Evolutionary conservation across 2,797 vertebrate genomes (phyloP).

Genomic region (Poecilia wingei): DNA sequence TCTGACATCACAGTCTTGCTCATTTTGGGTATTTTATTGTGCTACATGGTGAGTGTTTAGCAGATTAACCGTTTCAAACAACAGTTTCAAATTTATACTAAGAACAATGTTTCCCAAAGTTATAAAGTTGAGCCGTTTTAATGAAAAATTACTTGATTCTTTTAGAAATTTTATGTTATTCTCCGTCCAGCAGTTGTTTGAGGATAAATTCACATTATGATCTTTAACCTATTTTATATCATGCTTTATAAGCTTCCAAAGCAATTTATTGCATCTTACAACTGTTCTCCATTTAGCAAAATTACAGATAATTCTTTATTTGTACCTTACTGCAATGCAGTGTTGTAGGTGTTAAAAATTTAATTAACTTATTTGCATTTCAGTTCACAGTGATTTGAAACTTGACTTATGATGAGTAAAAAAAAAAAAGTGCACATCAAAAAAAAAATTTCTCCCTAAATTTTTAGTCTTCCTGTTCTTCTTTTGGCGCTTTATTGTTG

Average conservation of each 20-base stretch:
- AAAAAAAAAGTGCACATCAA: not conserved
- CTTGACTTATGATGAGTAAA: not conserved
- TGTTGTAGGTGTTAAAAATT: not conserved
- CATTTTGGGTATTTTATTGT: not conserved
- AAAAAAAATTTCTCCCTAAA: not conserved
- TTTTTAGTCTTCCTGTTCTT: not conserved
- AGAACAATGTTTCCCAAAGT: too few relatives aligned
- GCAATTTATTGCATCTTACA: not conserved
- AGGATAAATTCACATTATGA: not conserved
- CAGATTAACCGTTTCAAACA: too few relatives aligned
- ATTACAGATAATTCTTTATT: not conserved
- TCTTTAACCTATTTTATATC: not conserved
- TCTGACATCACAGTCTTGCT: not conserved
- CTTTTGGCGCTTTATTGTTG: not conserved
- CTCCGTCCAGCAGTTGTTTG: not conserved
- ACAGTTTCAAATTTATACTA: too few relatives aligned
- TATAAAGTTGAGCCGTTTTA: not conserved
- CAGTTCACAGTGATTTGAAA: not conserved
- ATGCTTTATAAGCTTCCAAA: not conserved
- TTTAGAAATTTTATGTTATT: not conserved
- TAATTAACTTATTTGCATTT: not conserved
- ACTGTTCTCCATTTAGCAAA: not conserved
- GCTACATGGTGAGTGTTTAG: not conserved
- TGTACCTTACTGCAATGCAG: not conserved
- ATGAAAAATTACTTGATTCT: not conserved